Evolutionary conservation across 2,113 vertebrate genomes (phyloP).

Genomic region (Serilophus lunatus): DNA sequence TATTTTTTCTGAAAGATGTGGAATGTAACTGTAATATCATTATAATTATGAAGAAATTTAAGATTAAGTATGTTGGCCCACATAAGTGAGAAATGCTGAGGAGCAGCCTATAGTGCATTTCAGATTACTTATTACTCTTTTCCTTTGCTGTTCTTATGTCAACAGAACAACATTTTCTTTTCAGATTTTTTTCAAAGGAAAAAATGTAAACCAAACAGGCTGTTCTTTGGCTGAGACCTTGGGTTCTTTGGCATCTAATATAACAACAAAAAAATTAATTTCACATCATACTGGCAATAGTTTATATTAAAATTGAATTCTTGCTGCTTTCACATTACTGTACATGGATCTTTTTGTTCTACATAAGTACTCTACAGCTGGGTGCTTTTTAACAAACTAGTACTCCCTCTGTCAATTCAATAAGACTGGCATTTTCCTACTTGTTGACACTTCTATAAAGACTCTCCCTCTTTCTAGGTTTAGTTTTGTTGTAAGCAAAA

Average conservation of each 20-base stretch:
- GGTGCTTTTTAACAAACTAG: background rate
- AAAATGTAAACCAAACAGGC: conserved; percentile 29
- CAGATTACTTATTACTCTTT: background rate
- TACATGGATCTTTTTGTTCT: conserved; percentile 16
- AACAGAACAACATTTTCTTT: background rate
- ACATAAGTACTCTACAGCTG: background rate
- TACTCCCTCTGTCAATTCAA: background rate
- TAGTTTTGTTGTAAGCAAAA: background rate
- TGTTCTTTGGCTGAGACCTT: conserved; percentile 49
- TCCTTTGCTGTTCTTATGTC: background rate
- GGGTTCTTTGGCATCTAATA: conserved; percentile 54
- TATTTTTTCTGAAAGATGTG: background rate
- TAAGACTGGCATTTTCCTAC: background rate
- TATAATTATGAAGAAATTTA: background rate
- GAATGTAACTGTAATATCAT: background rate
- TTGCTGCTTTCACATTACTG: conserved; percentile 27
- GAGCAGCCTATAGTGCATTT: background rate
- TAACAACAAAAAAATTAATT: conserved; percentile 48
- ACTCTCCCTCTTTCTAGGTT: background rate
- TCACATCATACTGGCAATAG: conserved; percentile 35
- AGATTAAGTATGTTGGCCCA: background rate
- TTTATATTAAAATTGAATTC: conserved; percentile 39
- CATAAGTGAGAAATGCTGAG: background rate
- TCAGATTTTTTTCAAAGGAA: conserved; percentile 3
- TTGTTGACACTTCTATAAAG: background rate